Evolutionary conservation across 2,113 vertebrate species (phyloP).

Genomic region (Corvus moneduloides): DNA sequence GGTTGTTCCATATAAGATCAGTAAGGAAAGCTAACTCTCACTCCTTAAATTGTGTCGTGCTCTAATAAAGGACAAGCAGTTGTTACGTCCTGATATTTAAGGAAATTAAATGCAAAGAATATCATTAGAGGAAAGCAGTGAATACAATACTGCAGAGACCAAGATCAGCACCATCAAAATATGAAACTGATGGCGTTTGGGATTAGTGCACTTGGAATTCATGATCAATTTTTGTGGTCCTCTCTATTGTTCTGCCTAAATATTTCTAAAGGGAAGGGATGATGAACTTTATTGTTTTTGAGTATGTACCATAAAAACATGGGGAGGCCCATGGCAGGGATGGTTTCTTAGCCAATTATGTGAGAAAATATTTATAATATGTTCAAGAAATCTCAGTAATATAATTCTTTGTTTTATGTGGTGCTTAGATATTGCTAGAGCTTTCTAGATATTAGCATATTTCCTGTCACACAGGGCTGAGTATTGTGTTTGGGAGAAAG

Average conservation of each 20-base stretch:
- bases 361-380: neutral
- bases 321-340: rapidly evolving
- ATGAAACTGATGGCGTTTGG: neutral
- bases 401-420: neutral
- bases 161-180: neutral
- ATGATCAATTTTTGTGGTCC: neutral
- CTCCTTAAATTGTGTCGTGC: neutral
- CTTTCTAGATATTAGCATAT: neutral
- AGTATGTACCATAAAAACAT: neutral
- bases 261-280: neutral
- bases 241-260: neutral
- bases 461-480: neutral
- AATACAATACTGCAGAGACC: neutral
- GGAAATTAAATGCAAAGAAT: neutral
- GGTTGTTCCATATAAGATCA: neutral
- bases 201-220: neutral
- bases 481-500: neutral
- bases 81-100: neutral
- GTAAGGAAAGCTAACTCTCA: neutral
- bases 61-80: neutral
- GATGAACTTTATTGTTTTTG: neutral
- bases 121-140: neutral
- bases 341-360: neutral
- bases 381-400: neutral
- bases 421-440: neutral